Evolutionary conservation across 2,797 vertebrate genomes (phyloP), one percentile per base, ranked within the genome.

Genomic region (Pachyuromys duprasi): DNA sequence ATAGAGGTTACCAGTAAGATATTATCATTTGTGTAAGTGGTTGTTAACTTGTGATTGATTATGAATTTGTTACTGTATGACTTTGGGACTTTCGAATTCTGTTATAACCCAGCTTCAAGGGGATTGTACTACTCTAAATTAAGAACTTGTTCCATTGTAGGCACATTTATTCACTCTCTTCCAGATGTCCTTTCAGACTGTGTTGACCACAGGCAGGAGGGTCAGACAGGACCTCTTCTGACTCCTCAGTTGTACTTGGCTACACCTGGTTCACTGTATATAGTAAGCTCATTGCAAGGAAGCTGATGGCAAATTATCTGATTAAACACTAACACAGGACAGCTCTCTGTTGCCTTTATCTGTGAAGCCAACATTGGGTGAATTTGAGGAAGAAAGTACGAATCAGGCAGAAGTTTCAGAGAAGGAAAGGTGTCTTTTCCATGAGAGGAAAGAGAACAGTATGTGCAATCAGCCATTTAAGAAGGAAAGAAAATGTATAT

Each of bases 391-490:
- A 79, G 5, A 78, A 70, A 55, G n/a, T 57, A 26, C 79, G 31
- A 36, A 36, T 89, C 8, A 62, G n/a, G 70, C 22, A 70, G 70
- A 57, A 17, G 81, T 96, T 89, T 88, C 36, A n/a, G 63, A 94
- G 83, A 74, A 26, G 36, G 39, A 74, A 74, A 42, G 11, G 20
- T 94, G 17, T 92, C 22, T 65, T 95, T 88, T 93, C 36, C 92
- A 76, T 53, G 79, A n/a, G 33, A 95, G 7, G 33, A 60, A 87
- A 95, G 39, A 31, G 70, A 45, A 81, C 45, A 90, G 36, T 72
- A 1, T 5, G 0, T 39, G 74, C 22, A 93, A 70, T 3, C 17
- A 79, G n/a, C 8, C 24, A 80, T 90, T 69, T 70, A 49, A 63
- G 80, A 65, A 94, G 55, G 49, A 49, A 94, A 70, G 72, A 84